Conservation (phyloP, 2,888 invertebrate species). For the Lumbricus terrestris region DNA sequence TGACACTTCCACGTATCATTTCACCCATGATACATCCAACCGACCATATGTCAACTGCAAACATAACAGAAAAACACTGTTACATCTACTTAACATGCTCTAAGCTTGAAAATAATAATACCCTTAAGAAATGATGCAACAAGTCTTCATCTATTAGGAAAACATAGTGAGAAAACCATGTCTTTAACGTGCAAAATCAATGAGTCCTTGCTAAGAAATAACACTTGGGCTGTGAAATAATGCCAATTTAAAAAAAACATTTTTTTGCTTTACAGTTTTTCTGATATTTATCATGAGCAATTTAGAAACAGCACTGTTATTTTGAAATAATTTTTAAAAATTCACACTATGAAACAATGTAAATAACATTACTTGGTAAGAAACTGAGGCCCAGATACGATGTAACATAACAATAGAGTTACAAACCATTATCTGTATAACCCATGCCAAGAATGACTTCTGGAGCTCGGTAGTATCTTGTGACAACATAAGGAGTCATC, state of each 20-base stretch:
- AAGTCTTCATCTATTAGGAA: not conserved
- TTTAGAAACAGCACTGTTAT: not conserved
- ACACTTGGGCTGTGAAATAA: too few species aligned
- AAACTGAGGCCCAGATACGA: not conserved
- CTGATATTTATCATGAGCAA: too few species aligned
- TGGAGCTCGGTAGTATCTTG: constrained; percentile 93
- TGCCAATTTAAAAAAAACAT: too few species aligned
- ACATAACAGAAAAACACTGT: not conserved
- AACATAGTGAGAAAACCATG: not conserved
- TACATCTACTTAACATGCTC: not conserved
- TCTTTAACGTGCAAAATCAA: not conserved
- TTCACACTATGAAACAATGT: not conserved
- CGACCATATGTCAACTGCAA: constrained; percentile 92
- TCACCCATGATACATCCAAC: constrained; percentile 99
- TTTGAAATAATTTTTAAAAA: not conserved
- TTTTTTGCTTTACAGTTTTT: too few species aligned
- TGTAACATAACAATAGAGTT: not conserved
- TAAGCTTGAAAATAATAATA: not conserved
- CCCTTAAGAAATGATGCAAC: not conserved
- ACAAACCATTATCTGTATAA: constrained; percentile 83
- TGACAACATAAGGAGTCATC: constrained; percentile 99
- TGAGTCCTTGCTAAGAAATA: too few species aligned
- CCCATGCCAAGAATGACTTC: constrained; percentile 98
- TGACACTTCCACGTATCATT: constrained; percentile 95
- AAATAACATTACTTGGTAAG: not conserved